Evolutionary conservation across 2,888 invertebrate species (phyloP).

Genomic region (Apamea crenata): DNA sequence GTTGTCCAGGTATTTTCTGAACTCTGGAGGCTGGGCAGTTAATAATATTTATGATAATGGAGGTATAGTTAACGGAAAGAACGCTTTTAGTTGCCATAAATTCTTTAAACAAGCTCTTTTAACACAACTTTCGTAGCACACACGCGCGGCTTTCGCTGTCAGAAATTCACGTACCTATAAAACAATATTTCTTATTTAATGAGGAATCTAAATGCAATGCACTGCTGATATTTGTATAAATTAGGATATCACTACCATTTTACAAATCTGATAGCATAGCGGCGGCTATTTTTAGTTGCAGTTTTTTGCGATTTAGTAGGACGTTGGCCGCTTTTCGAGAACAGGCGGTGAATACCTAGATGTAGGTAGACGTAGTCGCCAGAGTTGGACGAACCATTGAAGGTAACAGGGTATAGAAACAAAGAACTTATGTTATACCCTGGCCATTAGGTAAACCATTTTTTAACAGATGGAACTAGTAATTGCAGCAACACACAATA

Average conservation of each 20-base stretch:
- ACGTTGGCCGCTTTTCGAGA: constrained; percentile 49
- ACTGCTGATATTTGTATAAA: constrained; percentile 30
- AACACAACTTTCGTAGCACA: constrained; percentile 13
- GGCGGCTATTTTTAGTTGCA: constrained; percentile 47
- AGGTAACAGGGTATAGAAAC: neutral
- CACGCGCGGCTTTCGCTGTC: neutral
- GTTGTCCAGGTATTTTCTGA: constrained; percentile 34
- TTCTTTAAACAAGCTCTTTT: constrained; percentile 1
- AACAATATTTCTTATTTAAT: neutral
- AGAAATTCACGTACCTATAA: constrained; percentile 1
- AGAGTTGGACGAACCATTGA: constrained; percentile 15
- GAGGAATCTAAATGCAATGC: constrained; percentile 51
- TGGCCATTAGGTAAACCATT: too few species aligned
- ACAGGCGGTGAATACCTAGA: constrained; percentile 48
- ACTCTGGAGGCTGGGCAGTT: constrained; percentile 6
- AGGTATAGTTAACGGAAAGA: constrained; percentile 6
- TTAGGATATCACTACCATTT: constrained; percentile 24
- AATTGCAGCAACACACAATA: too few species aligned
- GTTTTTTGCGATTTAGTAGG: constrained; percentile 45
- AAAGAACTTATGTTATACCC: neutral
- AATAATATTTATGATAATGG: constrained; percentile 50
- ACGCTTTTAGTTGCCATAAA: constrained; percentile 17
- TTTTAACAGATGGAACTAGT: too few species aligned
- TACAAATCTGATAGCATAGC: constrained; percentile 46
- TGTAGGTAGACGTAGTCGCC: constrained; percentile 10